phyloP scores from a whole-genome alignment of 2,888 invertebrate genomes.

The Limnephilus marmoratus region DNA sequence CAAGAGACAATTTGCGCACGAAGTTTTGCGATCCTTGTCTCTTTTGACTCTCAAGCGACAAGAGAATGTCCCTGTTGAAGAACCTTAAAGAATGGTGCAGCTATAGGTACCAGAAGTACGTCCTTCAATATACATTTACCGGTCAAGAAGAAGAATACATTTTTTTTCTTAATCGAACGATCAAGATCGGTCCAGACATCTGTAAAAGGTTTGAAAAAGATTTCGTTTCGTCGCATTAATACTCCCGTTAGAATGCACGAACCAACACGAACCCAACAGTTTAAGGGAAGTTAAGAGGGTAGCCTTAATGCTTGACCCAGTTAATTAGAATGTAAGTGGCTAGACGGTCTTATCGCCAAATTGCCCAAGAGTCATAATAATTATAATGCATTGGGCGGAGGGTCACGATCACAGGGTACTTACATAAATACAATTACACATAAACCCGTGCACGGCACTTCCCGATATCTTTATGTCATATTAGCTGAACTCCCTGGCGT shows the following conservation, averaged over 20 bases:
- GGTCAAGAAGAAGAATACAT: too few relatives aligned
- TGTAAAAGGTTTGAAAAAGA: background rate
- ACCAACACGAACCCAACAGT: background rate
- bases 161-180: too few relatives aligned
- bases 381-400: conserved; percentile 59
- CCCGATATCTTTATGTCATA: background rate
- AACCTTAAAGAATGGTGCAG: too few relatives aligned
- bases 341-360: conserved; percentile 65
- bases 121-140: too few relatives aligned
- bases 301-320: conserved; percentile 62
- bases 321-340: conserved; percentile 66
- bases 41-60: too few relatives aligned
- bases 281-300: conserved; percentile 40
- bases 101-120: too few relatives aligned
- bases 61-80: too few relatives aligned
- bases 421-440: conserved; percentile 64
- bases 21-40: too few relatives aligned
- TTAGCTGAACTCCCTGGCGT: too few relatives aligned
- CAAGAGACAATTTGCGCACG: too few relatives aligned
- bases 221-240: background rate
- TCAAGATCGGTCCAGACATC: background rate
- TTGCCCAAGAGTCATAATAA: conserved; percentile 59
- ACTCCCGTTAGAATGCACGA: background rate
- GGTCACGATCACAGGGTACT: conserved; percentile 52
- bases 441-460: background rate